A percentile compares a stretch with the other conserved stretches of the same genome.
These are phyloP conservation scores for Oegoconia quadripuncta DNA, from an alignment of 2,888 invertebrate genomes.

Conservation along the genomic window DNA sequence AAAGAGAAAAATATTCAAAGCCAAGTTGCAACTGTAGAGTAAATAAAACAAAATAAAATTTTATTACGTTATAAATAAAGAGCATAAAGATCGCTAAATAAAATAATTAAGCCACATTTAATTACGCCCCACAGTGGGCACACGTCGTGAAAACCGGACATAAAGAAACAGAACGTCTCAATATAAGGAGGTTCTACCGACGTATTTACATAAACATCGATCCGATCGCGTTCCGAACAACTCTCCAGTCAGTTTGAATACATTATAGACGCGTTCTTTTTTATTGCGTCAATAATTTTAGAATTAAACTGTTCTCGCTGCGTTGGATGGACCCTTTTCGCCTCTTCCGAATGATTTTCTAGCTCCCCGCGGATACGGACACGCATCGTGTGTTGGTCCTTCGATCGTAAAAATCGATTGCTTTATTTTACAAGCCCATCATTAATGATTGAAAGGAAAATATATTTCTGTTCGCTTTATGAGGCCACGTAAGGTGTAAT, in stretches of 20 bases:
- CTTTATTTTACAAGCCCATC: slow-evolving; percentile 45
- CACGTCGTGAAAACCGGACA: slow-evolving; percentile 37
- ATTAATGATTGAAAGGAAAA: slow-evolving; percentile 37
- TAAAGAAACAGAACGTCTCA: slow-evolving; percentile 63
- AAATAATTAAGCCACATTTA: slow-evolving; percentile 50
- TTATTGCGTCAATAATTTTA: slow-evolving; percentile 67
- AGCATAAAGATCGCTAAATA: slow-evolving; percentile 23
- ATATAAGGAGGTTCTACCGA: slow-evolving; percentile 33
- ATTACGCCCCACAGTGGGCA: slow-evolving; percentile 37
- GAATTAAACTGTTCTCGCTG: slow-evolving; percentile 55
- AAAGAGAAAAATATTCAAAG: not conserved
- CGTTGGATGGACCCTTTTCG: slow-evolving; percentile 28
- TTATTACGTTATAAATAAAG: slow-evolving; percentile 11
- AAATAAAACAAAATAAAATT: slow-evolving; percentile 10
- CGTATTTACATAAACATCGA: slow-evolving; percentile 70
- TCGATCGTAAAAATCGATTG: slow-evolving; percentile 55
- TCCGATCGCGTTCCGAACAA: slow-evolving; percentile 54
- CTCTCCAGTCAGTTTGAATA: slow-evolving; percentile 60
- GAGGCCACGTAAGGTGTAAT: slow-evolving; percentile 28
- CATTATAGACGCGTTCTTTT: slow-evolving; percentile 59
- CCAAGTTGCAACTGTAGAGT: slow-evolving; percentile 4
- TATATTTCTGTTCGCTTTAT: slow-evolving; percentile 24
- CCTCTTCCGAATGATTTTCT: slow-evolving; percentile 24
- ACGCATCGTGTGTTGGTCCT: slow-evolving; percentile 34
- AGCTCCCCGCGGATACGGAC: slow-evolving; percentile 36